Percentiles rank a stretch among this genome's conserved stretches.
Evolutionary conservation across 1,140 invertebrate genomes (phyloP).

Genomic region (Cylas formicarius): DNA sequence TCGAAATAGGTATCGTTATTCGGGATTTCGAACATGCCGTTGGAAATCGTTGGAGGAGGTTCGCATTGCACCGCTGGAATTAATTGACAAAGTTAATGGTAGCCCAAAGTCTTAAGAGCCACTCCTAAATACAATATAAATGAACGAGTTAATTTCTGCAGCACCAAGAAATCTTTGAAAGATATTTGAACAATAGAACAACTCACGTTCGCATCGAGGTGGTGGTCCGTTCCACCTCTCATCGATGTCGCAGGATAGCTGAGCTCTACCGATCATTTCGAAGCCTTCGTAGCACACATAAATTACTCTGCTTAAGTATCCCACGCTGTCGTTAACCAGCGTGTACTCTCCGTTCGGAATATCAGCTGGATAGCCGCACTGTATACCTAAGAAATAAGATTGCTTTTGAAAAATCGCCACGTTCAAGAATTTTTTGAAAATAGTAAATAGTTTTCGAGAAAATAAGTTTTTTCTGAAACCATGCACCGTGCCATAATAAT

Average conservation of each 20-base stretch:
- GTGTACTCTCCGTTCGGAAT: slow-evolving; percentile 75
- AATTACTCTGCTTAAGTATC: slow-evolving; percentile 76
- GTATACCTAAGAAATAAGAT: slow-evolving; percentile 64
- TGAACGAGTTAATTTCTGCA: background rate
- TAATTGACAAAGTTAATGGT: background rate
- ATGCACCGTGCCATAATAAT: too few species aligned
- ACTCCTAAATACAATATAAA: background rate
- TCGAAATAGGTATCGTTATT: slow-evolving; percentile 61
- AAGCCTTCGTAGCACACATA: slow-evolving; percentile 79
- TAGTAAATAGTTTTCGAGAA: too few species aligned
- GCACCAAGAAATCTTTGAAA: too few species aligned
- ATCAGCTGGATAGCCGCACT: slow-evolving; percentile 82
- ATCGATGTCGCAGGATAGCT: slow-evolving; percentile 84
- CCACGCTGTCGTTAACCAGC: slow-evolving; percentile 74
- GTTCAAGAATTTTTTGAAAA: too few species aligned
- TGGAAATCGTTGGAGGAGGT: slow-evolving; percentile 60
- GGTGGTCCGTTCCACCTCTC: slow-evolving; percentile 91
- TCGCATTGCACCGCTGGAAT: slow-evolving; percentile 66
- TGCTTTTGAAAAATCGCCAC: too few species aligned
- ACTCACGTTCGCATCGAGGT: slow-evolving; percentile 74
- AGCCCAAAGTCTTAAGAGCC: background rate
- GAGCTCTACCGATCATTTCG: slow-evolving; percentile 71
- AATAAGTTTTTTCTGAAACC: too few species aligned
- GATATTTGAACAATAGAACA: background rate
- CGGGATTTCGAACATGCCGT: slow-evolving; percentile 59